Evolutionary conservation across 1,140 invertebrate genomes (phyloP).

Genomic region (Xylocopa sonorina): DNA sequence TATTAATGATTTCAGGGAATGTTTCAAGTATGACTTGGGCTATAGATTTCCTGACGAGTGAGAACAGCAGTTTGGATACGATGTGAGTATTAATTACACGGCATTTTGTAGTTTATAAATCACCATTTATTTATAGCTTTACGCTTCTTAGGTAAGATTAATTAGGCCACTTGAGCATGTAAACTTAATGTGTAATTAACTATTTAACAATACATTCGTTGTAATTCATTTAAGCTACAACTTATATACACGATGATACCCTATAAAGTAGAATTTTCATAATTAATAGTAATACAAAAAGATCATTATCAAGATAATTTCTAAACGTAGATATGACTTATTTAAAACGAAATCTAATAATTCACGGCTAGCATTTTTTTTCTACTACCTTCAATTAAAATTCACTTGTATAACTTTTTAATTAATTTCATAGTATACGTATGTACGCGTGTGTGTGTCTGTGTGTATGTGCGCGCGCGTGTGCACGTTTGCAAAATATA

Average conservation of each 20-base stretch:
- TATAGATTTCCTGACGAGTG: too few relatives aligned
- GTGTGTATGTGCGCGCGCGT: too few relatives aligned
- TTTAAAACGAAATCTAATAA: slow-evolving; percentile 6
- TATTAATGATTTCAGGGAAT: too few relatives aligned
- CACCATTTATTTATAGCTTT: slow-evolving; percentile 28
- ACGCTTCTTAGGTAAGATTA: background rate
- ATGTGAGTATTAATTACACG: slow-evolving; percentile 5
- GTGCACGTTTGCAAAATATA: slow-evolving; percentile 45
- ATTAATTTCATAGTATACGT: background rate
- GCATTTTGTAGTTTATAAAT: background rate
- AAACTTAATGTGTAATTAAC: slow-evolving; percentile 30
- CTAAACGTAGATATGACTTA: background rate
- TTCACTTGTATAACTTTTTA: slow-evolving; percentile 9
- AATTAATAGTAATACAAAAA: background rate
- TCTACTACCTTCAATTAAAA: slow-evolving; percentile 3
- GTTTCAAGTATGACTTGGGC: too few relatives aligned
- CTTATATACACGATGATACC: background rate
- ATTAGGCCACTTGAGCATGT: slow-evolving; percentile 37
- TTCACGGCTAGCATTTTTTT: background rate
- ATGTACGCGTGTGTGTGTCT: background rate
- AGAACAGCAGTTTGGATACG: background rate
- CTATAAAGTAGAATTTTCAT: background rate
- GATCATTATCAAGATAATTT: background rate
- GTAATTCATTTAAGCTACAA: background rate
- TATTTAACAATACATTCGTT: background rate